Evolutionary conservation across 2,113 vertebrate genomes (phyloP).

Genomic region (Polyodon spathula): DNA sequence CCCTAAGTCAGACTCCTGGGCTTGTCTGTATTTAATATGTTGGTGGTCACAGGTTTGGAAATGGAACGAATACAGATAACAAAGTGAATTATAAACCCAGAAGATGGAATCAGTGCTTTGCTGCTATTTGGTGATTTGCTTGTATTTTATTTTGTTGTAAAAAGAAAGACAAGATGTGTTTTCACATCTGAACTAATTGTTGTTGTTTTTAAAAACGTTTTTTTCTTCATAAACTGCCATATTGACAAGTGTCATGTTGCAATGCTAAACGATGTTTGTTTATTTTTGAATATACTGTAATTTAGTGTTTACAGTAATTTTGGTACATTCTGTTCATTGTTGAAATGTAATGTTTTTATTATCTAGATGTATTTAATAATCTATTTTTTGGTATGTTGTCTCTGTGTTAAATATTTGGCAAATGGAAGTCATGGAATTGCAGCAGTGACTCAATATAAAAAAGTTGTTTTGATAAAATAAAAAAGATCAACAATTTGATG

Average conservation of each 20-base stretch:
- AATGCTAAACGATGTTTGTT: conserved; percentile 14
- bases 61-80: conserved; percentile 10
- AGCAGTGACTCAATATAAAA: too few relatives aligned
- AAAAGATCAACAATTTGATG: too few relatives aligned
- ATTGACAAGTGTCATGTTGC: conserved; percentile 42
- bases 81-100: background rate
- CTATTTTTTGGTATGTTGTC: background rate
- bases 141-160: conserved; percentile 8
- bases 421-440: too few relatives aligned
- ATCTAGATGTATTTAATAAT: too few relatives aligned
- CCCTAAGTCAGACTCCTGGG: conserved; percentile 8
- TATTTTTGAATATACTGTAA: conserved; percentile 13
- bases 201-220: conserved; percentile 19
- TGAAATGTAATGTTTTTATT: conserved; percentile 19
- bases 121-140: conserved; percentile 9
- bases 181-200: conserved; percentile 5
- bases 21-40: background rate
- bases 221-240: conserved; percentile 47
- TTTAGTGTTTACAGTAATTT: conserved; percentile 19
- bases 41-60: conserved; percentile 9
- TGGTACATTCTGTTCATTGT: conserved; percentile 20
- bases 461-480: too few relatives aligned
- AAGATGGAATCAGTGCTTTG: conserved; percentile 6
- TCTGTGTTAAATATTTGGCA: conserved; percentile 11
- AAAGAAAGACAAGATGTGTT: conserved; percentile 10